phyloP scores from a whole-genome alignment of 35 echinoderm and acorn worm genomes.

The Holothuria glaberrima region DNA sequence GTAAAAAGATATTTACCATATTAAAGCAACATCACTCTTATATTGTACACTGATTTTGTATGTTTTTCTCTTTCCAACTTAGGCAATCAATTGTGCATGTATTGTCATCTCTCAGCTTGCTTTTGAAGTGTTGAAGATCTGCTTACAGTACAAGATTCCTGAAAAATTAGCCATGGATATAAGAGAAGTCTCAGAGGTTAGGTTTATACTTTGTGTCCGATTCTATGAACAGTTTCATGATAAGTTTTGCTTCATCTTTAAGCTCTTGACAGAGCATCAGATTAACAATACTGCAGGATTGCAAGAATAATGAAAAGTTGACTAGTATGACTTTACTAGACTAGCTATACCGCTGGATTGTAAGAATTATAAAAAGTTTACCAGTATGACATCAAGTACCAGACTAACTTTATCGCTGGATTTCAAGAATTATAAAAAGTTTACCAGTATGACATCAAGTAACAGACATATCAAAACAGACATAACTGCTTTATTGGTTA shows the following conservation, averaged over 20 bases:
- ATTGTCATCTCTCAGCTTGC: slow-evolving; percentile 19
- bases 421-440: no score
- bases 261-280: no score
- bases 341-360: no score
- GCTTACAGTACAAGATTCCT: neutral
- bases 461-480: no score
- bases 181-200: neutral
- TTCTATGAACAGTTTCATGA: neutral
- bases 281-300: no score
- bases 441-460: no score
- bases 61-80: neutral
- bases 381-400: no score
- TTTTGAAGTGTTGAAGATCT: slow-evolving; percentile 13
- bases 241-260: neutral
- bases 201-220: neutral
- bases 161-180: neutral
- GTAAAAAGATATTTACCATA: neutral
- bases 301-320: no score
- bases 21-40: neutral
- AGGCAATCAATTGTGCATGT: slow-evolving; percentile 45
- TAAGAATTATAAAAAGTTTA: no score
- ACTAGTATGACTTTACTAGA: no score
- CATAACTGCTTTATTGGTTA: no score
- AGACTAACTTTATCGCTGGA: no score
- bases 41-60: neutral